A percentile compares a stretch with the other conserved stretches of the same genome.
Evolutionary conservation across 2,113 vertebrate genomes (phyloP).

Genomic region (Burhinus bistriatus): DNA sequence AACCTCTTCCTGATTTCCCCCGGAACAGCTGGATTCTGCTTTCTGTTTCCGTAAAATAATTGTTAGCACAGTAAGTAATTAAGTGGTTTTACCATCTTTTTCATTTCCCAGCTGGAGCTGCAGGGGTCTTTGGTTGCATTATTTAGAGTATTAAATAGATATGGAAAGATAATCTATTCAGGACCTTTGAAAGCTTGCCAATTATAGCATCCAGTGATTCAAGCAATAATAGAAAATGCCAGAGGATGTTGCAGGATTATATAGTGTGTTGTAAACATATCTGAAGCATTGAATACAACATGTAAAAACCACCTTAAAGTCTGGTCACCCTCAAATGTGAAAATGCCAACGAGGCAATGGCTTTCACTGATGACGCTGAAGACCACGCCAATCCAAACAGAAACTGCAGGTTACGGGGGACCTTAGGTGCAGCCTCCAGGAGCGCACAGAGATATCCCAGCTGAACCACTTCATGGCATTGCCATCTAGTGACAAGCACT

Average conservation of each 20-base stretch:
- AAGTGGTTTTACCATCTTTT: constrained; percentile 1
- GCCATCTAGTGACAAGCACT: constrained; percentile 28
- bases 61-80: constrained; percentile 10
- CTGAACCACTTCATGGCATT: not conserved
- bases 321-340: not conserved
- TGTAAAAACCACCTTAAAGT: not conserved
- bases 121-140: not conserved
- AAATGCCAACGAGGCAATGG: not conserved
- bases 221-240: not conserved
- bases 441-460: accelerated
- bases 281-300: not conserved
- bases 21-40: not conserved
- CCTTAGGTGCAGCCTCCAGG: not conserved
- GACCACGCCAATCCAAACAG: not conserved
- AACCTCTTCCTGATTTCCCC: not conserved
- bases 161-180: constrained; percentile 8
- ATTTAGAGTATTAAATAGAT: constrained; percentile 23
- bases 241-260: not conserved
- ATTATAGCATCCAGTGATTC: not conserved
- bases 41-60: not conserved
- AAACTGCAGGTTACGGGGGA: not conserved
- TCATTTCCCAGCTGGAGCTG: constrained; percentile 10
- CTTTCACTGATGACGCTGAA: not conserved
- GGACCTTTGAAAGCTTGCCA: constrained; percentile 4
- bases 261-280: not conserved